phyloP scores from a whole-genome alignment of 2,113 vertebrate species.

The Aegithalos caudatus region DNA sequence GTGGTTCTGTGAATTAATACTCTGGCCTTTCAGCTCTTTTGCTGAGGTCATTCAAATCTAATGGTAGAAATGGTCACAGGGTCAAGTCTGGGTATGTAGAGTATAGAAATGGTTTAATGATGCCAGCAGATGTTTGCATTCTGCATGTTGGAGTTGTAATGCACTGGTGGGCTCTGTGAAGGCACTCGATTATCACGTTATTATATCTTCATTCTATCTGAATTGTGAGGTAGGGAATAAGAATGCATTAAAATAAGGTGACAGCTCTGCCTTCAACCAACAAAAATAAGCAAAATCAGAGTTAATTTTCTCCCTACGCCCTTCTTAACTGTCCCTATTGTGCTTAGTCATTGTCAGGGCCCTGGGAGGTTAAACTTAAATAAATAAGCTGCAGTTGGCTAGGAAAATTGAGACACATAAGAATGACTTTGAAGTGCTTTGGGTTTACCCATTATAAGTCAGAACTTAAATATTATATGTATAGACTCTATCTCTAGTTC shows the following conservation, averaged over 20 bases:
- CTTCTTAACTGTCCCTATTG: constrained; percentile 41
- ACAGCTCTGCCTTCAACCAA: constrained; percentile 19
- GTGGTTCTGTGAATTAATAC: constrained; percentile 82
- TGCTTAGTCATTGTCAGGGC: constrained; percentile 58
- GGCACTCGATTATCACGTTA: constrained; percentile 37
- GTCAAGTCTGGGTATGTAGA: constrained; percentile 70
- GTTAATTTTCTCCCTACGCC: constrained; percentile 9
- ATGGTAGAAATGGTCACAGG: constrained; percentile 76
- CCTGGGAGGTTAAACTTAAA: constrained; percentile 41
- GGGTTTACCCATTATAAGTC: neutral
- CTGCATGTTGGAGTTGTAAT: constrained; percentile 44
- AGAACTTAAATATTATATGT: neutral
- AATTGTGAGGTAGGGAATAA: constrained; percentile 14
- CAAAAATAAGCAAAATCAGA: constrained; percentile 24
- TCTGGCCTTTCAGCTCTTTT: constrained; percentile 76
- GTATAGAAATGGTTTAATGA: constrained; percentile 77
- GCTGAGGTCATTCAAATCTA: constrained; percentile 80
- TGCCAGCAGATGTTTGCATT: constrained; percentile 72
- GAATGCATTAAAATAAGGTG: constrained; percentile 18
- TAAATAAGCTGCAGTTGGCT: constrained; percentile 28
- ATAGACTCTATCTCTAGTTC: neutral
- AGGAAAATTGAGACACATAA: neutral
- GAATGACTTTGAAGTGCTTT: constrained; percentile 40
- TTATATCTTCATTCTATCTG: constrained; percentile 26
- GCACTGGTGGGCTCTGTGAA: constrained; percentile 43